Base-by-base conservation (phyloP, 2,888 invertebrate genomes). In the Sphecodes monilicornis region DNA sequence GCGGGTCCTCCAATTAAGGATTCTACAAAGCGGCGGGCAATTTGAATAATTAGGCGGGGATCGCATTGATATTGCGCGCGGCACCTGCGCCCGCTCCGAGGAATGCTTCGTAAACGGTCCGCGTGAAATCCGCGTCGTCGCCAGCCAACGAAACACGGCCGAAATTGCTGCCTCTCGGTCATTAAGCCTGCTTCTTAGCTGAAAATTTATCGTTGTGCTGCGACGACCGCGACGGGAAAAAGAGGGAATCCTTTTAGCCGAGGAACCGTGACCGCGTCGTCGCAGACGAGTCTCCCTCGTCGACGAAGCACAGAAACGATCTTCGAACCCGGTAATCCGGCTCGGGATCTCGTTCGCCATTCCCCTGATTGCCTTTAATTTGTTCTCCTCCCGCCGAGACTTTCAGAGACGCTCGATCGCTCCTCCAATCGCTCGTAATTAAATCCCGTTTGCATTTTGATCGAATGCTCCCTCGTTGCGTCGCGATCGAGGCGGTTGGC, bases 141-240 rank as follows among this genome's bases (percentile, higher is more conserved):
- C 32, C 32, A 46, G 69, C 18, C 66, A 22, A 29, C 16, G 78
- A 26, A n/a, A 66, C 71, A n/a, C 57, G 68, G 36, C 22, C 46
- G 6, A 80, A 85, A 86, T 86, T 85, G 81, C 64, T 71, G 36
- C 71, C 75, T 46, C 74, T 43, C 73, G 68, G 72, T 80, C 78
- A 76, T 85, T 85, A 82, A 76, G 76, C 64, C 64, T 32, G 79
- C 85, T 86, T 86, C 71, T 82, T 81, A 81, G 76, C 78, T 68
- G 77, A 80, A 84, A 86, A 86, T 87, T 86, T 86, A 87, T 84
- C 80, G 66, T 36, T 26, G 54, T 36, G 64, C 6, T 26, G 43
- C 18, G 16, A 16, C 78, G 46, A 0, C 77, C 64, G 76, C 46
- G 32, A 50, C 46, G 57, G 68, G 78, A 16, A 13, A 13, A 60